phyloP scores from a whole-genome alignment of 2,797 vertebrate genomes.

The Dipus sagitta region DNA sequence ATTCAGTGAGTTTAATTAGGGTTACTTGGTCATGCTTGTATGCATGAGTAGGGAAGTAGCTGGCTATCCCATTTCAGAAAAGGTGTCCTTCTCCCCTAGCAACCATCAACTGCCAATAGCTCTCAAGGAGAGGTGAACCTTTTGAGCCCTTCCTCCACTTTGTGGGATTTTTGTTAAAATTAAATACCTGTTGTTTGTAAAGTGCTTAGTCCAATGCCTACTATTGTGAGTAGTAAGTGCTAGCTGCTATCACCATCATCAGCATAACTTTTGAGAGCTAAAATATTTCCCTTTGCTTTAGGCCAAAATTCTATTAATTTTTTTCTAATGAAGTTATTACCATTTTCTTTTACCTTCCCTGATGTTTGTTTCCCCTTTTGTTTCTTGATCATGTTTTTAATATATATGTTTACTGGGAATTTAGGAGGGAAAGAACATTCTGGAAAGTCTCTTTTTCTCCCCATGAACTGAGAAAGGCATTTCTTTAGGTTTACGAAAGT shows the following conservation, averaged over 20 bases:
- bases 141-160: too few relatives aligned
- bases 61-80: too few relatives aligned
- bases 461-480: neutral
- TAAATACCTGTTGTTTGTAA: neutral
- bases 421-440: neutral
- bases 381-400: conserved; percentile 22
- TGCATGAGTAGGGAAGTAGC: too few relatives aligned
- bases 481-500: neutral
- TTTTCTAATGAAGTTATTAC: conserved; percentile 10
- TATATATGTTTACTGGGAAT: conserved; percentile 1
- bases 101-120: too few relatives aligned
- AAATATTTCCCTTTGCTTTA: conserved; percentile 20
- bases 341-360: neutral
- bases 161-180: conserved; percentile 2
- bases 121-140: too few relatives aligned
- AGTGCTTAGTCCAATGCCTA: neutral
- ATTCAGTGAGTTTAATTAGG: too few relatives aligned
- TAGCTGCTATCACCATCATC: neutral
- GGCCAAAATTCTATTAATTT: neutral
- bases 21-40: too few relatives aligned
- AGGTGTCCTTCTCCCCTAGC: too few relatives aligned
- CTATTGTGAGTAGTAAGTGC: neutral
- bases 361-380: neutral
- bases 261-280: neutral
- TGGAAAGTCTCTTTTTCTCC: neutral